These are phyloP conservation scores for Tubiluchus corallicola DNA, from an alignment of 2,888 invertebrate species.

Conservation along the genomic window DNA sequence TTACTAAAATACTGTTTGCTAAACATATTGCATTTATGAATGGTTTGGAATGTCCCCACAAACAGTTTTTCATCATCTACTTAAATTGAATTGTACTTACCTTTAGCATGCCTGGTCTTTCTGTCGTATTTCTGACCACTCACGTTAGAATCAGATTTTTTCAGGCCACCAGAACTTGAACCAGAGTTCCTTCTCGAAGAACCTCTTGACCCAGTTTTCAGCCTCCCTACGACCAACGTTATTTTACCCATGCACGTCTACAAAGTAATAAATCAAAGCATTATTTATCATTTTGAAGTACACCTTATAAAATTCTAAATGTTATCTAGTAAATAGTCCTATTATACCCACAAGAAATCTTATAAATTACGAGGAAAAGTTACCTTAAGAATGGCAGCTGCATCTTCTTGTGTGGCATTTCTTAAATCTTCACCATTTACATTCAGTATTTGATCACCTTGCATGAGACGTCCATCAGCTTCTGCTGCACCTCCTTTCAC, in stretches of 20 bases:
- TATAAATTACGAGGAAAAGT: constrained; percentile 6
- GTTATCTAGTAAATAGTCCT: too few species aligned
- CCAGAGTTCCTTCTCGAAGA: constrained; percentile 24
- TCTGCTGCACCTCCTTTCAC: constrained; percentile 66
- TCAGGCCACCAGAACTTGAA: constrained; percentile 18
- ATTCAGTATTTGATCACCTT: constrained; percentile 71
- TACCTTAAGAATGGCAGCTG: constrained; percentile 65
- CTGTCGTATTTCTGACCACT: constrained; percentile 18
- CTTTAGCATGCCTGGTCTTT: constrained; percentile 23
- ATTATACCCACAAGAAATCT: too few species aligned
- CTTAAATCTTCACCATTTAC: constrained; percentile 63
- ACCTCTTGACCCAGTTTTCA: constrained; percentile 41
- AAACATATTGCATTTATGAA: too few species aligned
- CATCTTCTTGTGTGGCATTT: constrained; percentile 47
- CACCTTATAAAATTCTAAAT: too few species aligned
- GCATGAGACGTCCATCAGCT: constrained; percentile 66
- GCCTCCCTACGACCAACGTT: constrained; percentile 61
- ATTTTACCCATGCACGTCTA: constrained; percentile 58
- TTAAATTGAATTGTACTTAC: too few species aligned
- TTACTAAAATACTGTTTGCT: too few species aligned
- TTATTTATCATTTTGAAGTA: background rate
- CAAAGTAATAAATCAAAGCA: constrained; percentile 8
- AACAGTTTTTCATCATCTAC: too few species aligned
- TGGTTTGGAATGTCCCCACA: too few species aligned
- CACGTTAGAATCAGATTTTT: constrained; percentile 24